Percentiles rank a stretch among this genome's conserved stretches.
Evolutionary conservation across 2,888 invertebrate genomes (phyloP).

Genomic region (Netelia virgata): DNA sequence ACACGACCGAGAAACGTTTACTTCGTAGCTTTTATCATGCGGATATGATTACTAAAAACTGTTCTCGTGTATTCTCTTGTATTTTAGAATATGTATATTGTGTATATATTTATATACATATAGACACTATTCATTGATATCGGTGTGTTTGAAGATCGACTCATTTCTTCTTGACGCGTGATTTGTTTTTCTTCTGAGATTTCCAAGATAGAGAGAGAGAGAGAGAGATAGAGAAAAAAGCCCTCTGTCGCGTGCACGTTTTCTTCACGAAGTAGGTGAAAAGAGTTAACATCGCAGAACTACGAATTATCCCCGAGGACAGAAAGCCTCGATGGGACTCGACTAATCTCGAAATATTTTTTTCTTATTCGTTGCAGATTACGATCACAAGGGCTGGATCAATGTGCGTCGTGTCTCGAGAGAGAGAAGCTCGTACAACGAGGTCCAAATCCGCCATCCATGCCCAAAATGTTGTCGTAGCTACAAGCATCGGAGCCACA

Average conservation of each 20-base stretch:
- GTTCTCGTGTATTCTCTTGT: not conserved
- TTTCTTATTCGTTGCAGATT: constrained; percentile 63
- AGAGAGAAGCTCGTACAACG: constrained; percentile 47
- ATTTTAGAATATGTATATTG: not conserved
- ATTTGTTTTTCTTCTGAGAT: not conserved
- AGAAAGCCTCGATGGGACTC: constrained; percentile 29
- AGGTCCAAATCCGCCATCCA: constrained; percentile 78
- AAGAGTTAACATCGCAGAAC: not conserved
- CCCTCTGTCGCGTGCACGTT: not conserved
- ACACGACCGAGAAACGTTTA: not conserved
- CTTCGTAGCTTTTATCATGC: not conserved
- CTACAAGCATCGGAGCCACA: constrained; percentile 88
- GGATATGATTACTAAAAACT: not conserved
- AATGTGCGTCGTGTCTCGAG: constrained; percentile 51
- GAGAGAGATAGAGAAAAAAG: too few relatives aligned
- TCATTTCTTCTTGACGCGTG: not conserved
- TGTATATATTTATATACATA: not conserved
- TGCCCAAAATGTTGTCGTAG: constrained; percentile 87
- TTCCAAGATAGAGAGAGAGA: not conserved
- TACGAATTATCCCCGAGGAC: constrained; percentile 24
- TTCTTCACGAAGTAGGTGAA: constrained; percentile 9
- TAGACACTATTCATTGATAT: not conserved
- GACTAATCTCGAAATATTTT: constrained; percentile 59
- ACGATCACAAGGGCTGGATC: constrained; percentile 54
- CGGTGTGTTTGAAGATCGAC: not conserved